Evolutionary conservation across 2,113 vertebrate species (phyloP), one percentile per base, ranked within the genome.

Genomic region (Muntiacus reevesi): DNA sequence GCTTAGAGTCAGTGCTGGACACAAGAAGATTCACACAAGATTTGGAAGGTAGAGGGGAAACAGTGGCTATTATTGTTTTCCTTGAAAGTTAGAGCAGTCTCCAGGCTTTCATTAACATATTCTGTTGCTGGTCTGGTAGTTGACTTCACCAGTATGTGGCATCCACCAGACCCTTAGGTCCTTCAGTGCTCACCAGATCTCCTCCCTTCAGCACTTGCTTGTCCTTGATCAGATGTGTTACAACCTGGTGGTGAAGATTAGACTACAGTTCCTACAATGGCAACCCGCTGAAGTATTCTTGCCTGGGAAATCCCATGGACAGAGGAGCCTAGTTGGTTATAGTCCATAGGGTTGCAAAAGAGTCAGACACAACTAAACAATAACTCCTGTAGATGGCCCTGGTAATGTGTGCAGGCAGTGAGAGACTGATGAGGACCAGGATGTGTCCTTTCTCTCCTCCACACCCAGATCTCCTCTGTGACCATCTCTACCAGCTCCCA

Each of bases 371-470:
- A 7, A 15, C 36, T 76, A 6, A 76, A 27, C 23, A 43, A 4
- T 6, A 7, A 0, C 3, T 45, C 30, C 36, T 67, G 8, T 6
- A 50, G 23, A 6, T 43, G 33, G 21, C 27, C 2, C 3, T 12
- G 10, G 16, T 7, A 36, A 30, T 1, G 28, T 15, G 0, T 57
- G 13, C 10, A 7, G n/a, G 43, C 30, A 5, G 33, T 47, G 27
- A 83, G 11, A 59, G 13, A 64, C 13, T 40, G 21, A 43, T 1
- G 1, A 33, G 15, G 33, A 76, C 8, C 64, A 21, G 1, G 1
- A 0, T 16, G 21, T 50, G 7, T 15, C 27, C 43, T 71, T 45
- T 9, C 17, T 27, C 9, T 67, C 33, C 12, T 12, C 64, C 54
- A 64, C 11, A 57, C 2, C 19, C 45, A 25, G 16, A 9, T 82